A percentile compares a stretch with the other conserved stretches of the same genome.
Evolutionary conservation across 2,797 vertebrate species (phyloP).

Genomic region (Antrozous pallidus): DNA sequence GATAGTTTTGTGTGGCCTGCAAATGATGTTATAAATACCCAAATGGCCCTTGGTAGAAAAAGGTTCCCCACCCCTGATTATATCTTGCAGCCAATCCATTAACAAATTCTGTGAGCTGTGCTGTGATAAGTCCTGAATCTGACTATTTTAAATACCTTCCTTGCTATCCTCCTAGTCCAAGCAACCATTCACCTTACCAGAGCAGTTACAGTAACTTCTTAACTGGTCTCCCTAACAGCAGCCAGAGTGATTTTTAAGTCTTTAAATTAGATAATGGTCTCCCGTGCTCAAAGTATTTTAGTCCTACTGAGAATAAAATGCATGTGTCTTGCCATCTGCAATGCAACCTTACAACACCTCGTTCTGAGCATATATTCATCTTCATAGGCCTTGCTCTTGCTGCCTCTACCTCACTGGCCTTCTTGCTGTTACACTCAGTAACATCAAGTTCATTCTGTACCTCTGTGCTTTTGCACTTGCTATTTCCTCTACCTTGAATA

Average conservation of each 20-base stretch:
- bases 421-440: neutral
- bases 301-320: neutral
- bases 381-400: neutral
- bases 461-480: neutral
- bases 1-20: too few species aligned
- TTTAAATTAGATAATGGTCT: neutral
- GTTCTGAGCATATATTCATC: neutral
- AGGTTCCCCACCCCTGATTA: too few species aligned
- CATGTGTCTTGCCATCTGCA: neutral
- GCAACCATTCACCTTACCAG: neutral
- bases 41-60: too few species aligned
- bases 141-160: neutral
- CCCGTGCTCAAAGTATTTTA: neutral
- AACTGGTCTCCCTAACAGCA: neutral
- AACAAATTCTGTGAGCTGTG: neutral
- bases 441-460: neutral
- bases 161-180: neutral
- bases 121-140: neutral
- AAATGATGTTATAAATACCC: too few species aligned
- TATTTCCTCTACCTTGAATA: neutral
- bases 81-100: neutral
- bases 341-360: rapidly evolving
- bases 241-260: neutral
- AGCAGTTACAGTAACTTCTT: neutral
- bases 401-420: neutral